Evolutionary conservation across 1,140 invertebrate species (phyloP).

Genomic region (Leptinotarsa undecemlineata): DNA sequence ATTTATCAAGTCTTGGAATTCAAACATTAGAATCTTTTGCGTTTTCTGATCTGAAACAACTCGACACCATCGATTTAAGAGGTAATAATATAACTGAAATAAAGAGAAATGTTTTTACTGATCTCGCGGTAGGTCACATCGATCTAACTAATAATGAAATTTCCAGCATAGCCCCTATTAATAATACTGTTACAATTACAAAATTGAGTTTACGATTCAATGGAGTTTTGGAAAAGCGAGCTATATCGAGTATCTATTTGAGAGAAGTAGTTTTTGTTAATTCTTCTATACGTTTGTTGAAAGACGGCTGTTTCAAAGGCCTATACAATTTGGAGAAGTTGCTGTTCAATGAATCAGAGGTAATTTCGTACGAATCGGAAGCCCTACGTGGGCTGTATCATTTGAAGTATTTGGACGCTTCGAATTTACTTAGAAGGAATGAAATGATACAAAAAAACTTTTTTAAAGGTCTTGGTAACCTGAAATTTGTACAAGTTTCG

Average conservation of each 20-base stretch:
- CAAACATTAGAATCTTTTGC: not conserved
- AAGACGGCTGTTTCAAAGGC: not conserved
- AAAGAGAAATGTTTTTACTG: constrained; percentile 4
- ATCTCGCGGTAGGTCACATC: not conserved
- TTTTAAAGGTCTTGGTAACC: not conserved
- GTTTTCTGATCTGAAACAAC: not conserved
- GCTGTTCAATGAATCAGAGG: not conserved
- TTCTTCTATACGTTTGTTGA: not conserved
- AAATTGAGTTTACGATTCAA: not conserved
- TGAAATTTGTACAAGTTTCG: not conserved
- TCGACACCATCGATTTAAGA: not conserved
- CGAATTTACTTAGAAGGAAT: not conserved
- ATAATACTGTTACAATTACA: not conserved
- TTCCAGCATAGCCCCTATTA: not conserved
- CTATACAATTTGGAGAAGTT: not conserved
- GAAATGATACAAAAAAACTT: not conserved
- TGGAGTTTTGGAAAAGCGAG: not conserved
- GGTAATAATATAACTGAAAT: not conserved
- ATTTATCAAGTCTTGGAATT: not conserved
- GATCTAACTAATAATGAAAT: constrained; percentile 4
- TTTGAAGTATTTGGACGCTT: not conserved
- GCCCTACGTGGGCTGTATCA: not conserved
- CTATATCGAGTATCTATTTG: not conserved
- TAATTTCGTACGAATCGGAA: not conserved
- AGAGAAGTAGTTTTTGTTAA: constrained; percentile 2